Percentiles rank a stretch among this genome's conserved stretches.
phyloP scores from a whole-genome alignment of 92 coral and sea anemone species.

The Phenganax marumi region DNA sequence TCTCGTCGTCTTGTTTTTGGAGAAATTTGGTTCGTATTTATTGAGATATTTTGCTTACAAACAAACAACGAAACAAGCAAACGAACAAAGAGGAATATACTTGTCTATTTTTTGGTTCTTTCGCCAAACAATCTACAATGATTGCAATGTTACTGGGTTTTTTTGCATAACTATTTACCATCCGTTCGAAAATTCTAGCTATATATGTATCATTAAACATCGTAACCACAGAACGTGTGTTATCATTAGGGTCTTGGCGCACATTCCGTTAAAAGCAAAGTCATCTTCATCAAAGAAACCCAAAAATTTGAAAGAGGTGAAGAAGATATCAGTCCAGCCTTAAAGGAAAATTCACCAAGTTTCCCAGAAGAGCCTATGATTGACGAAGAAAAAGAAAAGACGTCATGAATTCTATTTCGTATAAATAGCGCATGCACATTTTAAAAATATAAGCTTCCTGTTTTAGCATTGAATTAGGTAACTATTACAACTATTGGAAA shows the following conservation, averaged over 20 bases:
- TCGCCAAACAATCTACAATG: no score
- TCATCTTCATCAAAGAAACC: constrained; percentile 28
- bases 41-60: background rate
- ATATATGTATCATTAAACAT: background rate
- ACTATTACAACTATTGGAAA: no score
- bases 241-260: constrained; percentile 13
- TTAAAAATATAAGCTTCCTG: background rate
- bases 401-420: constrained; percentile 1
- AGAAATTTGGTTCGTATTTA: background rate
- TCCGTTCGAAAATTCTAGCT: background rate
- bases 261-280: constrained; percentile 28
- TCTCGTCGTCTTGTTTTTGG: background rate
- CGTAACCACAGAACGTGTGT: background rate
- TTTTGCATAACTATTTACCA: background rate
- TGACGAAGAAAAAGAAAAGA: constrained; percentile 42
- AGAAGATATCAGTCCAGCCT: constrained; percentile 33
- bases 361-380: background rate
- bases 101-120: no score
- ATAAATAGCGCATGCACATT: background rate
- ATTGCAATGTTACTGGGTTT: no score
- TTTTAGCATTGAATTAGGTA: background rate
- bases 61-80: no score
- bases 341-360: background rate
- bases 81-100: no score
- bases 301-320: background rate